Evolutionary conservation across 2,113 vertebrate genomes (phyloP), one percentile per base, ranked within the genome.

Genomic region (Ophthalmolycus amberensis): DNA sequence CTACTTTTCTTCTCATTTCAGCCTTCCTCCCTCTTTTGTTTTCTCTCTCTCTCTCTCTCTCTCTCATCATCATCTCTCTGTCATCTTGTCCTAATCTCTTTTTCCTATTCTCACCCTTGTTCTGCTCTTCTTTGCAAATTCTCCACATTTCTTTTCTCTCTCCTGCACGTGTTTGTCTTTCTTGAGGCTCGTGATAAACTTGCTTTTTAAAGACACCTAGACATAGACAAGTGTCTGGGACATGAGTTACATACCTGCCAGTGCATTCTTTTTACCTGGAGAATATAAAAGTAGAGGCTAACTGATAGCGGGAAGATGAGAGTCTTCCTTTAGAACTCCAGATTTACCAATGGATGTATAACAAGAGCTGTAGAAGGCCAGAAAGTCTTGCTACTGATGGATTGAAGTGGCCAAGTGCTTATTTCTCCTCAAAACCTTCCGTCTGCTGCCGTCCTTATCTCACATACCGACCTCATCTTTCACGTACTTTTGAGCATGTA

Each of bases 31-130:
- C 8, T 27, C 20, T 59, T 27, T 54, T 29, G 4, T 40, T 27
- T 11, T 32, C 2, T 32, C 29, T 29, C 27, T 29, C 27, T 29
- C 27, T 32, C 32, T 32, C 32, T 34, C 32, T 34, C 32, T 34
- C 32, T 34, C 32, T 34, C 54, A 25, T 25, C 25, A 25, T 25
- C 25, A 25, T 7, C 4, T 59, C 9, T 56, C 18, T 40, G 32
- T 27, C 46, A 54, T 42, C 15, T 77, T 77, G 10, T 56, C 34
- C 54, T 60, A 37, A 59, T 48, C 66, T 54, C 5, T 46, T 60
- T 60, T 73, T 62, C 4, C 40, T 15, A 9, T 1, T 67, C 25
- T 67, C 37, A 40, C 6, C 9, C 52, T 48, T 60, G 18, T 46
- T 46, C 11, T 77, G 12, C 52, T 11, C 29, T 48, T 44, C 34